Percentiles rank a stretch among this genome's conserved stretches.
Conservation (phyloP, 2,888 invertebrate genomes). For the Tachina grossa region DNA sequence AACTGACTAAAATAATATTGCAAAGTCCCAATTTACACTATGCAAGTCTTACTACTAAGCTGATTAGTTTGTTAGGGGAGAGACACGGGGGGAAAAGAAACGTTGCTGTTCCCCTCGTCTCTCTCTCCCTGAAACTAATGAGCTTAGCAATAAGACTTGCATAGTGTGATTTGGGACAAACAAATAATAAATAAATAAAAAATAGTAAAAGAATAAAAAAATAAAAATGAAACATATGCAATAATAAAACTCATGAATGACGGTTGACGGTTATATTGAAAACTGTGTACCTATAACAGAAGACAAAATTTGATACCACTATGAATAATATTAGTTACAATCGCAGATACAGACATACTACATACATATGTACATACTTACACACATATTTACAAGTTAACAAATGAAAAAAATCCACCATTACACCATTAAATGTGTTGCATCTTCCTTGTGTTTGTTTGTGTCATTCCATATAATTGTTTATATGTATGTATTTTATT, state of each 20-base stretch:
- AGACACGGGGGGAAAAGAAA: too few species aligned
- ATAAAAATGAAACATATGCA: not conserved
- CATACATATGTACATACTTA: constrained; percentile 3
- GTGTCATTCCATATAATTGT: not conserved
- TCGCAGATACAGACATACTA: not conserved
- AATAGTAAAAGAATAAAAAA: constrained; percentile 6
- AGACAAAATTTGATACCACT: not conserved
- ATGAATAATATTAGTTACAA: not conserved
- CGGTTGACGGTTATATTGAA: not conserved
- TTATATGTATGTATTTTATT: not conserved
- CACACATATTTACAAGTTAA: constrained; percentile 4
- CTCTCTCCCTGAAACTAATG: too few species aligned
- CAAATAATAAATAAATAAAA: constrained; percentile 18
- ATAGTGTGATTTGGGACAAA: too few species aligned
- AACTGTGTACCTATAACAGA: not conserved
- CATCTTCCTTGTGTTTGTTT: not conserved
- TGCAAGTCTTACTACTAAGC: too few species aligned
- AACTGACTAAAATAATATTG: constrained; percentile 33
- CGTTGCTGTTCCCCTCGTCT: too few species aligned
- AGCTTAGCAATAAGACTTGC: too few species aligned
- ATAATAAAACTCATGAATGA: constrained; percentile 14
- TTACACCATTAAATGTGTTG: constrained; percentile 52
- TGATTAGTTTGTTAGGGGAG: too few species aligned
- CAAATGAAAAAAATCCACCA: constrained; percentile 39
- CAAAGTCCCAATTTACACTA: too few species aligned